Base-by-base conservation (phyloP, 2,113 vertebrate genomes). In the Spilogale gracilis region DNA sequence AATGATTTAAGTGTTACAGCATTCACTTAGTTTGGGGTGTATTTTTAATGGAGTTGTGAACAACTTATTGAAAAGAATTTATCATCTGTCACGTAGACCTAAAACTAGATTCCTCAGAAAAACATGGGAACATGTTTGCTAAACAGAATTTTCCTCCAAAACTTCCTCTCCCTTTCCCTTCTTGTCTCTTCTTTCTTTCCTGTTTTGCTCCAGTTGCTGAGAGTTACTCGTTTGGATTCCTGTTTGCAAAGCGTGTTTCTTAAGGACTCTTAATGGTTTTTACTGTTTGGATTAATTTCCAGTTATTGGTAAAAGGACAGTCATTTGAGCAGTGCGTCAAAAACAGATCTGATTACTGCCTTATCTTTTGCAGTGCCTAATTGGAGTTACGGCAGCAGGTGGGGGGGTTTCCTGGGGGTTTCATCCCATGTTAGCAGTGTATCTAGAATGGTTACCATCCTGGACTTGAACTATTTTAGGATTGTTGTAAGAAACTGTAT, bases 401-500 rank as follows among this genome's bases (percentile, higher is more conserved):
- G 3, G 61, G 27, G 38, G 13, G 54, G 27, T 32, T 65, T 14
- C 2, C 27, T 65, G 63, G 21, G 21, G 45, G 9, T 17, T 38
- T 38, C 20, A 27, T 32, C 65, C 58, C 27, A 6, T 30, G 6
- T 61, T 67, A 50, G n/a, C 18, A 1, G 2, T 60, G 14, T 50
- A n/a, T 80, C 94, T 86, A 50, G 11, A 84, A 60, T 17, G 32
- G 63, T 94, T 92, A 81, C 56, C 74, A 56, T 97, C 95, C 93
- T 92, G 97, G 88, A 95, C 92, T 88, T 96, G 63, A 97, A 91
- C 94, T 95, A 88, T 97, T 97, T 96, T 95, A 91, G 69, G 60
- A 96, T 97, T 83, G 86, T 93, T 93, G 63, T 91, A 97, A 96
- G 85, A 94, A 97, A 97, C 95, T 91, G 78, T 98, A 91, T 97